Conservation (phyloP, 1,140 invertebrate species). For the Lutraria rhynchaena region DNA sequence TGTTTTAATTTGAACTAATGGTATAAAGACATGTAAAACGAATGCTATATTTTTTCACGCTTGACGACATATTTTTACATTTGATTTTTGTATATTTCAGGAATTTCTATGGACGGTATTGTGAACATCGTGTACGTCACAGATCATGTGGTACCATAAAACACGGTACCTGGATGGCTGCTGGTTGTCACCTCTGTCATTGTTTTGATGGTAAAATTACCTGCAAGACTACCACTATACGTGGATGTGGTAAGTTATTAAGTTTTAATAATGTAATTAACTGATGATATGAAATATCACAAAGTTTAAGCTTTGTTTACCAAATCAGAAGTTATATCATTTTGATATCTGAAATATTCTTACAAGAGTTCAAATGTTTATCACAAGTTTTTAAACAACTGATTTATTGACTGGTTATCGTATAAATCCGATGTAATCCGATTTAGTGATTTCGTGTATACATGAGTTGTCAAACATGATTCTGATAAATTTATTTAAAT, state of each 20-base stretch:
- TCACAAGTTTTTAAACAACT: not conserved
- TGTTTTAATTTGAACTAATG: not conserved
- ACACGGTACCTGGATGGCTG: conserved; percentile 54
- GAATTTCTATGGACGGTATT: conserved; percentile 35
- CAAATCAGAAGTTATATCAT: no score
- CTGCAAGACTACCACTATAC: conserved; percentile 35
- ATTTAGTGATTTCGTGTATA: not conserved
- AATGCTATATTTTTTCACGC: not conserved
- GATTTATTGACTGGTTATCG: not conserved
- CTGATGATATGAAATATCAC: no score
- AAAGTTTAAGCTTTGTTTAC: no score
- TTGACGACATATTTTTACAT: no score
- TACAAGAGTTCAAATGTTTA: not conserved
- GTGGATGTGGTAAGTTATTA: conserved; percentile 54
- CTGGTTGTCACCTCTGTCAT: conserved; percentile 57
- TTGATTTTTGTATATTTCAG: conserved; percentile 30
- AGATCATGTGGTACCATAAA: conserved; percentile 41
- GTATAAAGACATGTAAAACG: not conserved
- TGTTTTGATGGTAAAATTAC: conserved; percentile 53
- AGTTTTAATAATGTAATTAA: not conserved
- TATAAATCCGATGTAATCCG: not conserved
- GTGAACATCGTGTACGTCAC: conserved; percentile 30
- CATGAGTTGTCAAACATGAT: not conserved
- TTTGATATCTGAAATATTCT: conserved; percentile 2
- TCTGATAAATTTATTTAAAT: not conserved